These are phyloP conservation scores for Cliona cf. orientalis DNA, from an alignment of 37 sponge, comb jelly and placozoan genomes.

Conservation along the genomic window DNA sequence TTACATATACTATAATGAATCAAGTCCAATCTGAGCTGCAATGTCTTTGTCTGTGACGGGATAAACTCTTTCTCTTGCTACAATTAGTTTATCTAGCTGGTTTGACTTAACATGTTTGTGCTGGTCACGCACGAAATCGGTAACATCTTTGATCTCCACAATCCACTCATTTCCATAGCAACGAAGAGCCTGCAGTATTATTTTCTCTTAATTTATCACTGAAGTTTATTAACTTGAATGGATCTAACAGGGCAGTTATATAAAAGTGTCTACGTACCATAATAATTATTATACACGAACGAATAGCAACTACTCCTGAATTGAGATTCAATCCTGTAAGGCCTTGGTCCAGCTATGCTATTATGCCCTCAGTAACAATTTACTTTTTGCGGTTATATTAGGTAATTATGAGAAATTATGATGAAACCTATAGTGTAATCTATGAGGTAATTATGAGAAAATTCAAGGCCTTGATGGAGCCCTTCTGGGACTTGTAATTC, in stretches of 20 bases:
- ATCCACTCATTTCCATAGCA: conserved; percentile 74
- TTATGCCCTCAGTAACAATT: too few species aligned
- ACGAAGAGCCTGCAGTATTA: conserved; percentile 12
- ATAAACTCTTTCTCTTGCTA: conserved; percentile 65
- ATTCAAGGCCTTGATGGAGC: too few species aligned
- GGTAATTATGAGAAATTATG: too few species aligned
- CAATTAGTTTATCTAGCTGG: conserved; percentile 47
- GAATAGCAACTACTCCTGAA: conserved; percentile 72
- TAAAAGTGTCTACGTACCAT: not conserved
- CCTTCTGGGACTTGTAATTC: too few species aligned
- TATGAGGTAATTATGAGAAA: too few species aligned
- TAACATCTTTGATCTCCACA: conserved; percentile 67
- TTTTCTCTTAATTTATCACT: not conserved
- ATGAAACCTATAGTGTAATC: too few species aligned
- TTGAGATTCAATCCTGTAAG: conserved; percentile 33
- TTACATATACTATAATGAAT: not conserved
- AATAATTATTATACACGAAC: not conserved
- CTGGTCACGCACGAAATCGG: conserved; percentile 75
- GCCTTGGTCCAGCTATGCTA: too few species aligned
- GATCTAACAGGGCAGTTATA: not conserved
- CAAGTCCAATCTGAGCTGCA: conserved; percentile 17
- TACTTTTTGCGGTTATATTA: too few species aligned
- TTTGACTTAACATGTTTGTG: conserved; percentile 38
- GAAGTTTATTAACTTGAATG: not conserved
- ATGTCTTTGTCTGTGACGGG: conserved; percentile 30